Evolutionary conservation across 2,888 invertebrate genomes (phyloP).

Genomic region (Spilosoma lubricipeda): DNA sequence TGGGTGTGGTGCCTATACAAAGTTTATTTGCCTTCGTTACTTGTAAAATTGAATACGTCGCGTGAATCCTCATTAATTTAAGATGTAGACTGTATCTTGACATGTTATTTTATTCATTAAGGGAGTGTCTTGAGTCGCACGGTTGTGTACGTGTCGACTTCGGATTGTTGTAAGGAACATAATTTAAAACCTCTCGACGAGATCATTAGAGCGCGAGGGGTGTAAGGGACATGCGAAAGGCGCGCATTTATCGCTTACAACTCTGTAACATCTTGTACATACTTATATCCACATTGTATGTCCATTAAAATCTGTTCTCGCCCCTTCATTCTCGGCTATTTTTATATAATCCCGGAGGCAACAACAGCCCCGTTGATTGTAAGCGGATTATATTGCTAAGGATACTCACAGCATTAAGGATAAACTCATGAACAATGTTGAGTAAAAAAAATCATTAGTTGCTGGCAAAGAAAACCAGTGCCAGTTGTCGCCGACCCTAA

Average conservation of each 20-base stretch:
- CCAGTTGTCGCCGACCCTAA: background rate
- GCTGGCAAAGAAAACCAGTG: background rate
- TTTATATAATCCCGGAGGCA: background rate
- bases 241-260: constrained; percentile 47
- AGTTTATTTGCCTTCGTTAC: constrained; percentile 81
- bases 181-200: constrained; percentile 81
- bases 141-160: constrained; percentile 76
- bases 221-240: constrained; percentile 53
- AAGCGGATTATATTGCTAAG: background rate
- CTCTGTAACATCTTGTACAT: constrained; percentile 1
- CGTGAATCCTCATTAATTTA: constrained; percentile 84
- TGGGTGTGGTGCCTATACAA: constrained; percentile 58
- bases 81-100: constrained; percentile 83
- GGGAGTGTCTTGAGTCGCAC: constrained; percentile 71
- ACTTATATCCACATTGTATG: background rate
- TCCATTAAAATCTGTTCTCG: background rate
- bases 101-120: constrained; percentile 86
- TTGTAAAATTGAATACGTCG: constrained; percentile 83
- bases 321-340: background rate
- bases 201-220: constrained; percentile 72
- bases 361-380: background rate
- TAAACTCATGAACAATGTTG: background rate
- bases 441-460: background rate
- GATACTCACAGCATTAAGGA: background rate
- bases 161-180: constrained; percentile 81